These are phyloP conservation scores for Mormyrops attenuatus DNA, from an alignment of 2,797 vertebrate genomes.

Conservation along the genomic window DNA sequence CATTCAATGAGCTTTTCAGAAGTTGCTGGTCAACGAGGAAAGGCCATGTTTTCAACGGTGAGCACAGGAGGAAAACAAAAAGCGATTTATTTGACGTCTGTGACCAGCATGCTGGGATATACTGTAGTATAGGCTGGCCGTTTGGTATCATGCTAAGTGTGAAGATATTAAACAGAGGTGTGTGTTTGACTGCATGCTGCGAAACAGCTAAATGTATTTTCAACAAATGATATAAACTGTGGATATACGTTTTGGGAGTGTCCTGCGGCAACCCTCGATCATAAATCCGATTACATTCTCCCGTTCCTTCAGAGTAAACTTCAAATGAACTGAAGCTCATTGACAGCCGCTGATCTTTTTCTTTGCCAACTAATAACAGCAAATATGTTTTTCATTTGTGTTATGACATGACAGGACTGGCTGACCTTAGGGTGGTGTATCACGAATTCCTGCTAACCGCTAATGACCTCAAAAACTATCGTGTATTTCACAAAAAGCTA, in stretches of 20 bases:
- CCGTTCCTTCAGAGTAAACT: conserved; percentile 44
- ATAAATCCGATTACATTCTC: conserved; percentile 43
- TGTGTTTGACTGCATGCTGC: conserved; percentile 42
- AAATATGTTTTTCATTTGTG: conserved; percentile 22
- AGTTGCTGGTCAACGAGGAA: not conserved
- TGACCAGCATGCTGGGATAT: not conserved
- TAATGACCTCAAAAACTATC: not conserved
- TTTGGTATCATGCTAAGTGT: conserved; percentile 26
- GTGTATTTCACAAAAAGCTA: conserved; percentile 13
- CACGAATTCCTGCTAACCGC: not conserved
- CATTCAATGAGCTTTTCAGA: not conserved
- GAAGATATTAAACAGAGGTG: conserved; percentile 31
- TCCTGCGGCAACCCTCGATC: conserved; percentile 37
- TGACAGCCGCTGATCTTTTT: conserved; percentile 43
- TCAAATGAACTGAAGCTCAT: conserved; percentile 41
- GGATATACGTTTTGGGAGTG: conserved; percentile 45
- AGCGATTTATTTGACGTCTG: not conserved
- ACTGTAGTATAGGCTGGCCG: not conserved
- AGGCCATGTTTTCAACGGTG: not conserved
- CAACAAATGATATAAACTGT: conserved; percentile 48
- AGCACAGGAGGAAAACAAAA: not conserved
- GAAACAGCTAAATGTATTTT: conserved; percentile 48
- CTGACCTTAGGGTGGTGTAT: not conserved
- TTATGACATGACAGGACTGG: not conserved
- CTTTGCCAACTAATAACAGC: conserved; percentile 28